Conservation (phyloP, 2,113 vertebrate genomes). For the Raja brachyura region DNA sequence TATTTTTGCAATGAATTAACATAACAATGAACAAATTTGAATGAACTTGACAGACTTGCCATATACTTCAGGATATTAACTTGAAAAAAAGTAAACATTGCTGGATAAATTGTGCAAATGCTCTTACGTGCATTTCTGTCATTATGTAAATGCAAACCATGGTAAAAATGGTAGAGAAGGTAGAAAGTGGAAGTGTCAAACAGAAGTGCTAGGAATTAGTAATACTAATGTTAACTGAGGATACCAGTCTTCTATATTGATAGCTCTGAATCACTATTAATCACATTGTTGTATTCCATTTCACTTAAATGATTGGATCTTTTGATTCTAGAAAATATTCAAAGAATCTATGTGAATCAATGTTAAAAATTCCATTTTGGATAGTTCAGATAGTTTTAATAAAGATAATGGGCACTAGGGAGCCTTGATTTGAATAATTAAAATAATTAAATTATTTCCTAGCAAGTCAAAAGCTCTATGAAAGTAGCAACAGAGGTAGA, state of each 20-base stretch:
- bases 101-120: not conserved
- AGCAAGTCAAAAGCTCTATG: too few relatives aligned
- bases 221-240: not conserved
- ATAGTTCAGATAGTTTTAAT: not conserved
- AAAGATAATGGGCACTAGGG: too few relatives aligned
- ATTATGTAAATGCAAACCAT: not conserved
- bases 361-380: not conserved
- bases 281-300: not conserved
- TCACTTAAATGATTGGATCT: not conserved
- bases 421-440: too few relatives aligned
- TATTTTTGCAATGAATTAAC: not conserved
- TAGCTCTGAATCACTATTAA: not conserved
- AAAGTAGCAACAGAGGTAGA: too few relatives aligned
- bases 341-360: not conserved
- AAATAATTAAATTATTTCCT: too few relatives aligned
- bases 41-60: not conserved
- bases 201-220: not conserved
- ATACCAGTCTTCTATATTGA: not conserved
- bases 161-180: too few relatives aligned
- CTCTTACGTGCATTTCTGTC: not conserved
- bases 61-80: not conserved
- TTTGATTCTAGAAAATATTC: too few relatives aligned
- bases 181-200: not conserved
- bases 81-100: not conserved
- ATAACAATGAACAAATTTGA: not conserved